Conservation (phyloP, 2,113 vertebrate genomes). For the Butorides virescens region DNA sequence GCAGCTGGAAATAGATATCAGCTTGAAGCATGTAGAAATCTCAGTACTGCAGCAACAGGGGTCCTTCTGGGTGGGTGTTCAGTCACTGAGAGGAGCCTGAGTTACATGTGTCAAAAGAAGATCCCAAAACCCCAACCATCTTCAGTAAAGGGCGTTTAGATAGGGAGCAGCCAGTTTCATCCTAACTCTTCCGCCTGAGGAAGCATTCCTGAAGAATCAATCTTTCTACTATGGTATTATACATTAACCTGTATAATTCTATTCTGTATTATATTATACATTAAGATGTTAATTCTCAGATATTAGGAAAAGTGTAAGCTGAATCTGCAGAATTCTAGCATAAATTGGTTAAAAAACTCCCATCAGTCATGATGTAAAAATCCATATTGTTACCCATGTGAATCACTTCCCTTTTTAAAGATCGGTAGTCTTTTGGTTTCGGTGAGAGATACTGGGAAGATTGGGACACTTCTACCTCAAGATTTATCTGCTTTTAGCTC, state of each 20-base stretch:
- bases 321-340: background rate
- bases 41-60: background rate
- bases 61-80: background rate
- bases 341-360: background rate
- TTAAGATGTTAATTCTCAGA: background rate
- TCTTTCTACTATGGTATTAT: background rate
- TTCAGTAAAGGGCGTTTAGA: background rate
- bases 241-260: background rate
- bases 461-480: background rate
- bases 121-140: background rate
- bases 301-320: background rate
- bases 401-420: background rate
- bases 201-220: background rate
- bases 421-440: background rate
- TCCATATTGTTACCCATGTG: background rate
- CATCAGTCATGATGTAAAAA: background rate
- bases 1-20: background rate
- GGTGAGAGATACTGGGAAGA: background rate
- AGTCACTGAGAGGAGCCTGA: background rate
- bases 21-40: background rate
- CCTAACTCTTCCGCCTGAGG: background rate
- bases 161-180: background rate
- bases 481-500: background rate
- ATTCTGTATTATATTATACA: background rate
- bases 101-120: background rate